phyloP scores from a whole-genome alignment of 2,888 invertebrate genomes.

The Brenthis hecate region DNA sequence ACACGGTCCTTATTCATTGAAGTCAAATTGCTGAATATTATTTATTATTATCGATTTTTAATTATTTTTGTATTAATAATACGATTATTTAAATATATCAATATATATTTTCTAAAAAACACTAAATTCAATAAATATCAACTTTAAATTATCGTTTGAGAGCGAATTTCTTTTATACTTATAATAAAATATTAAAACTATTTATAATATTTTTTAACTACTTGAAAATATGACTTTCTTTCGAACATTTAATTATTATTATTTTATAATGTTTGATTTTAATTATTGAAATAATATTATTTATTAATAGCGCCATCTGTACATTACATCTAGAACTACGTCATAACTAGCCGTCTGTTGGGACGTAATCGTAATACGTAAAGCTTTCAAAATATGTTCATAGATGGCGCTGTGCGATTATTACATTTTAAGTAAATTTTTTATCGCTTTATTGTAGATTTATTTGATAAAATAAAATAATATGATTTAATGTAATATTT shows the following conservation, averaged over 20 bases:
- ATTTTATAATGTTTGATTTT: not conserved
- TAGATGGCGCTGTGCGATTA: slow-evolving; percentile 23
- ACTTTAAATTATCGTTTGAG: too few relatives aligned
- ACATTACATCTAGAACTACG: not conserved
- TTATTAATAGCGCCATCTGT: slow-evolving; percentile 13
- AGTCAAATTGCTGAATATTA: slow-evolving; percentile 40
- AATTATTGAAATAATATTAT: not conserved
- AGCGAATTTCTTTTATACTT: too few relatives aligned
- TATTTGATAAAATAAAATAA: too few relatives aligned
- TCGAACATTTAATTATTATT: too few relatives aligned
- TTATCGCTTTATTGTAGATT: too few relatives aligned
- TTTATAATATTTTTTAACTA: too few relatives aligned
- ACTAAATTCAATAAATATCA: not conserved
- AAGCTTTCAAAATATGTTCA: not conserved
- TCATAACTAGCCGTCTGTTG: not conserved
- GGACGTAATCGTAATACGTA: not conserved
- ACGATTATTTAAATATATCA: not conserved
- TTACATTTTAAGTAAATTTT: not conserved
- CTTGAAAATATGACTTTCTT: too few relatives aligned
- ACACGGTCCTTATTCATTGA: slow-evolving; percentile 70
- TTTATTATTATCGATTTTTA: slow-evolving; percentile 52
- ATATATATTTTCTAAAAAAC: not conserved
- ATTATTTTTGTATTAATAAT: not conserved
- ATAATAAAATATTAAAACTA: too few relatives aligned
- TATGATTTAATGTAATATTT: too few relatives aligned